Conservation (phyloP, 2,888 invertebrate genomes). For the Elysia crispata region DNA sequence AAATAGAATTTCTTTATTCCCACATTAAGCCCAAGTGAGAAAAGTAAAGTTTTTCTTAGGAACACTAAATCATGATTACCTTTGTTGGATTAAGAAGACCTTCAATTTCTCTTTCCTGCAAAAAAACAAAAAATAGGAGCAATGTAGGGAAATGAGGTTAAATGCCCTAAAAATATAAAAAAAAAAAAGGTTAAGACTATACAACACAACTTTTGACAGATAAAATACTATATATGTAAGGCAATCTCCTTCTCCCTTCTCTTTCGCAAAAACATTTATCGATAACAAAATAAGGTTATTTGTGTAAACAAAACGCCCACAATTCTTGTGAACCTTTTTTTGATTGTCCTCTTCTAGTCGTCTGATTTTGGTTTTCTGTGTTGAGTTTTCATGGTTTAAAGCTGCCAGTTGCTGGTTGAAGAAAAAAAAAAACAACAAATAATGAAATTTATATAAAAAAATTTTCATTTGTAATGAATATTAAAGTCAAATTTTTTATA, state of each 20-base stretch:
- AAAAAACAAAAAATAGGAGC: slow-evolving; percentile 28
- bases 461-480: background rate
- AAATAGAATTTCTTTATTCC: too few relatives aligned
- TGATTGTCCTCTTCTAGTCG: slow-evolving; percentile 76
- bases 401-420: slow-evolving; percentile 70
- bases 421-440: slow-evolving; percentile 12
- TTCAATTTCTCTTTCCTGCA: slow-evolving; percentile 74
- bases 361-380: slow-evolving; percentile 74
- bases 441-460: background rate
- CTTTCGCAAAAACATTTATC: background rate
- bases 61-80: slow-evolving; percentile 39
- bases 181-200: background rate
- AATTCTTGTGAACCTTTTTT: slow-evolving; percentile 74
- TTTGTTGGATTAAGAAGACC: slow-evolving; percentile 71
- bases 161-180: slow-evolving; percentile 5
- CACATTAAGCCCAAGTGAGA: too few relatives aligned
- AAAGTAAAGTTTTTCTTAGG: too few relatives aligned
- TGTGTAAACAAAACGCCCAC: too few relatives aligned
- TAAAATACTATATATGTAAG: background rate
- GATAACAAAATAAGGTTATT: slow-evolving; percentile 3
- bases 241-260: too few relatives aligned
- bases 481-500: too few relatives aligned
- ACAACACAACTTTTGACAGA: background rate
- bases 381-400: slow-evolving; percentile 72
- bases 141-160: background rate